Evolutionary conservation across 1,140 invertebrate species (phyloP).

Genomic region (Triops cancriformis): DNA sequence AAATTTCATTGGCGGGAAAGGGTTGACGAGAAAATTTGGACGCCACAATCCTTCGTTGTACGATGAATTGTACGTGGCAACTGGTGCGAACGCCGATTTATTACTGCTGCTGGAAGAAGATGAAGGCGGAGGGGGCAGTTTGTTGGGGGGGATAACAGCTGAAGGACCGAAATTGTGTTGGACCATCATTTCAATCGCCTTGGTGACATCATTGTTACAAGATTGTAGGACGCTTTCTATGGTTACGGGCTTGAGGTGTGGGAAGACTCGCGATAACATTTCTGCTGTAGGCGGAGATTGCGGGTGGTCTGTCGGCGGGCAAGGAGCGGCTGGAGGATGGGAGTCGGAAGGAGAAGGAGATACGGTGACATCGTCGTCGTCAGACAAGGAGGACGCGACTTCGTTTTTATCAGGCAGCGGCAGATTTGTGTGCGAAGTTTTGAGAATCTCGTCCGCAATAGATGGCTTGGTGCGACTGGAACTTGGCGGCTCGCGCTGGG

Average conservation of each 20-base stretch:
- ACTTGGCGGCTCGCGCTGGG: constrained; percentile 42
- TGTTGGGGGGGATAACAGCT: not conserved
- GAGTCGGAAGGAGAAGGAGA: not conserved
- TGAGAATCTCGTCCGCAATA: not conserved
- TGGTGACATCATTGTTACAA: constrained; percentile 75
- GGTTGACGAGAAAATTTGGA: not conserved
- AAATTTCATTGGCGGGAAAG: not conserved
- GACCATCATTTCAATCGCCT: constrained; percentile 61
- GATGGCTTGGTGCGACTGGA: not conserved
- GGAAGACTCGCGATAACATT: constrained; percentile 75
- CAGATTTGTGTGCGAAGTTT: not conserved
- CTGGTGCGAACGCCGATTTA: not conserved
- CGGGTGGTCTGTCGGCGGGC: not conserved
- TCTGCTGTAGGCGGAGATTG: constrained; percentile 58
- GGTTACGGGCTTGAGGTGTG: constrained; percentile 69
- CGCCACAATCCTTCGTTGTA: not conserved
- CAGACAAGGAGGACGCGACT: not conserved
- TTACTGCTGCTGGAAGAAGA: not conserved
- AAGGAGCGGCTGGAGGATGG: not conserved
- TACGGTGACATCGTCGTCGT: not conserved
- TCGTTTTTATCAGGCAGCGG: not conserved
- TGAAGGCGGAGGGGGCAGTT: not conserved
- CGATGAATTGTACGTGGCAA: not conserved
- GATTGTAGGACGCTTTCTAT: constrained; percentile 75
- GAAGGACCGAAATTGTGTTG: constrained; percentile 25